Conservation (phyloP, 2,888 invertebrate species). For the Petrophora chlorosata region DNA sequence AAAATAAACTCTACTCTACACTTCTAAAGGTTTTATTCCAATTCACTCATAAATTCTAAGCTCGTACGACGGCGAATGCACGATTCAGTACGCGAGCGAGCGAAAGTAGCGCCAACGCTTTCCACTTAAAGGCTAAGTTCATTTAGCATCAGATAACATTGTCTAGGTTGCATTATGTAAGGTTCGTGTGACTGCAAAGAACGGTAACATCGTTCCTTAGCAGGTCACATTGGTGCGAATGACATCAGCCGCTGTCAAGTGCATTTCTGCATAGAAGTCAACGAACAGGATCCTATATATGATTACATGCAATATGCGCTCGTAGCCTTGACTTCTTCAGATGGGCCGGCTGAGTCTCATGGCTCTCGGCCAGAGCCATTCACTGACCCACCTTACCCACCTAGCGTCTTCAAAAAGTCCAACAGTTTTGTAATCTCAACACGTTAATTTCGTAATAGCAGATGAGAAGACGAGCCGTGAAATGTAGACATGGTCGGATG, state of each 20-base stretch:
- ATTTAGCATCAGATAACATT: slow-evolving; percentile 56
- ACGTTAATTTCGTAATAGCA: slow-evolving; percentile 25
- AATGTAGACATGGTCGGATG: slow-evolving; percentile 5
- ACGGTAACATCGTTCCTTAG: slow-evolving; percentile 78
- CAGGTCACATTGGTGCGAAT: slow-evolving; percentile 78
- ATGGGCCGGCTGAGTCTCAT: slow-evolving; percentile 53
- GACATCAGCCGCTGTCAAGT: slow-evolving; percentile 78
- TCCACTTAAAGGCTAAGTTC: slow-evolving; percentile 60
- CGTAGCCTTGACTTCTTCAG: slow-evolving; percentile 73
- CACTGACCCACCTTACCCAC: slow-evolving; percentile 72
- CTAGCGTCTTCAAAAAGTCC: slow-evolving; percentile 56
- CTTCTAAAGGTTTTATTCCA: slow-evolving; percentile 51
- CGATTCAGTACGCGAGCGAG: slow-evolving; percentile 54
- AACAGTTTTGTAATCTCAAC: slow-evolving; percentile 40
- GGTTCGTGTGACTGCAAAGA: slow-evolving; percentile 70
- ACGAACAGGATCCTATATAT: slow-evolving; percentile 76
- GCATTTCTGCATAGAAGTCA: slow-evolving; percentile 68
- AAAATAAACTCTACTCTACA: slow-evolving; percentile 44
- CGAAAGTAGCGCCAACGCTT: slow-evolving; percentile 69
- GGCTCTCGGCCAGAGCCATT: slow-evolving; percentile 73
- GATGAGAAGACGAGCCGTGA: slow-evolving; percentile 10
- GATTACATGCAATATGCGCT: slow-evolving; percentile 72
- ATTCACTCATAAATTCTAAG: slow-evolving; percentile 38
- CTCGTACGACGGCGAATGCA: slow-evolving; percentile 52
- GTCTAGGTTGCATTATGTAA: slow-evolving; percentile 77